phyloP scores from a whole-genome alignment of 1,140 invertebrate genomes.

The Epicauta chinensis region DNA sequence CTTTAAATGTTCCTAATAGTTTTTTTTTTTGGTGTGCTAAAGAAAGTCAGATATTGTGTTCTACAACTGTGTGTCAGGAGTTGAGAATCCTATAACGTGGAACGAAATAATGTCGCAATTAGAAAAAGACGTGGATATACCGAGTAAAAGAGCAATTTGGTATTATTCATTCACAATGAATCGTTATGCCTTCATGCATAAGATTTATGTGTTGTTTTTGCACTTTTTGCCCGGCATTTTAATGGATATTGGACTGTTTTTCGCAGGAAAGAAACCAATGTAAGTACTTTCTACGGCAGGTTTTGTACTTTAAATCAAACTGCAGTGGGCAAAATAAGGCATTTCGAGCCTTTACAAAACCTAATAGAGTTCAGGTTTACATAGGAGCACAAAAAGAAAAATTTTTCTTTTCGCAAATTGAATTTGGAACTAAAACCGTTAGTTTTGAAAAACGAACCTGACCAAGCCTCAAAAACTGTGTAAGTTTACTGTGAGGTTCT shows the following conservation, averaged over 20 bases:
- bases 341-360: no score
- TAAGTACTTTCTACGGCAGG: no score
- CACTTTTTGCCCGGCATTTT: slow-evolving; percentile 56
- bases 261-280: slow-evolving; percentile 51
- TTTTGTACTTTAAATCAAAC: no score
- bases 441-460: no score
- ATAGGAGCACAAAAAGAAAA: slow-evolving; percentile 37
- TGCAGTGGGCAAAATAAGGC: no score
- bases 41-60: neutral
- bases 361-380: no score
- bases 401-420: neutral
- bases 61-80: slow-evolving; percentile 53
- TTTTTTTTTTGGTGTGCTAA: neutral
- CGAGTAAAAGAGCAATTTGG: slow-evolving; percentile 47
- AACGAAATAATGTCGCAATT: slow-evolving; percentile 44
- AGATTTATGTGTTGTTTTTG: slow-evolving; percentile 46
- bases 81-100: slow-evolving; percentile 61
- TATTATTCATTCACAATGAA: slow-evolving; percentile 51
- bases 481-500: no score
- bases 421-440: no score
- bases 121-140: slow-evolving; percentile 41
- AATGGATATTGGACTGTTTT: slow-evolving; percentile 47
- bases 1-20: no score
- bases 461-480: no score
- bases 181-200: slow-evolving; percentile 45